Evolutionary conservation across 2,113 vertebrate species (phyloP).

Genomic region (Sinocyclocheilus maitianheensis): DNA sequence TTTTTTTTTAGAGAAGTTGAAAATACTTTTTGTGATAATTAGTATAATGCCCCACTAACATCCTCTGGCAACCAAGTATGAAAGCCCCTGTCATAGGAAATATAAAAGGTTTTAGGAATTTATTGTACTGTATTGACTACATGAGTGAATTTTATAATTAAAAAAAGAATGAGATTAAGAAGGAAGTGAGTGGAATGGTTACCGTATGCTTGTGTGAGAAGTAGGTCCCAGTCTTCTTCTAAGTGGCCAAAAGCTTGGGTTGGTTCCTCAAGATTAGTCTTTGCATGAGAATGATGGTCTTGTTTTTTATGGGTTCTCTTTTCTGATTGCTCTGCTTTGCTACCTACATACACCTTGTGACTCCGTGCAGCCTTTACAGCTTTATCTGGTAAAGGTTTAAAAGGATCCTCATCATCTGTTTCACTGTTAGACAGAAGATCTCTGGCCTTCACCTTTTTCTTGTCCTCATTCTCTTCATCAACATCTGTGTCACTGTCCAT

Average conservation of each 20-base stretch:
- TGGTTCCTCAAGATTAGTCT: constrained; percentile 44
- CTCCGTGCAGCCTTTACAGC: neutral
- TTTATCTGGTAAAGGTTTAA: neutral
- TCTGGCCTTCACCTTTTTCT: neutral
- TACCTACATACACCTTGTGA: neutral
- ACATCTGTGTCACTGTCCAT: constrained; percentile 64
- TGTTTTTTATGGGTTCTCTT: constrained; percentile 60
- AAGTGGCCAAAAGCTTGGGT: constrained; percentile 45
- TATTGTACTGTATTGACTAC: neutral
- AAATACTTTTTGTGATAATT: too few species aligned
- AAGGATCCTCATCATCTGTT: constrained; percentile 4
- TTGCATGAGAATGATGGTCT: constrained; percentile 19
- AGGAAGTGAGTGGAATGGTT: neutral
- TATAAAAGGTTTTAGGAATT: neutral
- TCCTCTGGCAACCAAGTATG: too few species aligned
- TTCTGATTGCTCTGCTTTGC: neutral
- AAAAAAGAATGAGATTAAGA: constrained; percentile 10
- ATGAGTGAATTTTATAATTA: neutral
- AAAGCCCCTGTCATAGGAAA: too few species aligned
- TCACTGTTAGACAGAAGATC: constrained; percentile 13
- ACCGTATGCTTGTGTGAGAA: constrained; percentile 61
- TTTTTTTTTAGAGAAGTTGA: too few species aligned
- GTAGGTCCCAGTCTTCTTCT: constrained; percentile 54
- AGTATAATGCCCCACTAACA: neutral
- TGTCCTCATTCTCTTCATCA: constrained; percentile 49